These are phyloP conservation scores for Dallia pectoralis DNA, from an alignment of 2,797 vertebrate genomes.

Conservation along the genomic window DNA sequence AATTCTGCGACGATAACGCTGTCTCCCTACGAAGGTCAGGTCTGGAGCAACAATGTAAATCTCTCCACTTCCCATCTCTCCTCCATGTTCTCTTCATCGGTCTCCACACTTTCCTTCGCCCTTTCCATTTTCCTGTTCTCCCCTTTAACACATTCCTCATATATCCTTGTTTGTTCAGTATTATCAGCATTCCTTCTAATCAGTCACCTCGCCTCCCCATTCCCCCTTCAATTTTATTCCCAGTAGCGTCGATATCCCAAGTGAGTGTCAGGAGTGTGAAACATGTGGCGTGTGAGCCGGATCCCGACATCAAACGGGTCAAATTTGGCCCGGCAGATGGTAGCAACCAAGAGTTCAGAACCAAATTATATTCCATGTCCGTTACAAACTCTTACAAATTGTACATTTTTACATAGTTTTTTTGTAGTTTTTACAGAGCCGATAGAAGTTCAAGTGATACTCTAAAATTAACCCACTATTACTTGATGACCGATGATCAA, in stretches of 20 bases:
- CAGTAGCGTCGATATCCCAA: background rate
- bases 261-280: too few species aligned
- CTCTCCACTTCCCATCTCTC: background rate
- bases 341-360: too few species aligned
- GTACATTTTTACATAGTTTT: too few species aligned
- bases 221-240: background rate
- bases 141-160: background rate
- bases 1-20: background rate
- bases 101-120: background rate
- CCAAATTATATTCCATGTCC: too few species aligned
- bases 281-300: too few species aligned
- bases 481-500: too few species aligned
- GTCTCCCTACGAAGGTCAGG: background rate
- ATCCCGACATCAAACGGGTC: too few species aligned
- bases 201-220: background rate
- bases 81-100: background rate
- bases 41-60: background rate
- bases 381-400: too few species aligned
- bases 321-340: too few species aligned
- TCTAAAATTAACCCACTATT: too few species aligned
- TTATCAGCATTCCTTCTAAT: background rate
- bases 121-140: background rate
- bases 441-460: too few species aligned
- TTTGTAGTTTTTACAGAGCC: too few species aligned
- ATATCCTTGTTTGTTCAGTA: background rate